A percentile compares a stretch with the other conserved stretches of the same genome.
These are phyloP conservation scores for Euwallacea fornicatus DNA, from an alignment of 1,140 invertebrate species.

Conservation along the genomic window DNA sequence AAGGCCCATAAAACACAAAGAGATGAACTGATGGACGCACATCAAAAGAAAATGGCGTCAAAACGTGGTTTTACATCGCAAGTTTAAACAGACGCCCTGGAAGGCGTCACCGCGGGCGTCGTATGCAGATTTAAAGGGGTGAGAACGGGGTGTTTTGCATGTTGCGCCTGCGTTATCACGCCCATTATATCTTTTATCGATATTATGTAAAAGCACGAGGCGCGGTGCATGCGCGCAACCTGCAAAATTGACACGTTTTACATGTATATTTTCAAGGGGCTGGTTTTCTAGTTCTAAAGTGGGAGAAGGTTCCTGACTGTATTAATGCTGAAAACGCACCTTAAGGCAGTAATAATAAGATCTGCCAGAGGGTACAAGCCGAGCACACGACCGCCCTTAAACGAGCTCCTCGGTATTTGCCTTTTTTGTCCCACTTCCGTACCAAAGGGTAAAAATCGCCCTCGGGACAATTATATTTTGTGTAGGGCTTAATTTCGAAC, in stretches of 20 bases:
- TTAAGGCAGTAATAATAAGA: background rate
- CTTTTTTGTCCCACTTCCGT: slow-evolving; percentile 20
- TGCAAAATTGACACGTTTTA: slow-evolving; percentile 49
- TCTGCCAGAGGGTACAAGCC: background rate
- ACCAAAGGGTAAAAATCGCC: slow-evolving; percentile 8
- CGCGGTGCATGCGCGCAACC: slow-evolving; percentile 41
- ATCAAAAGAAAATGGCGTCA: slow-evolving; percentile 28
- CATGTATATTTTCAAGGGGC: slow-evolving; percentile 51
- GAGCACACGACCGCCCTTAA: slow-evolving; percentile 9
- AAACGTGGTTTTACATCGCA: slow-evolving; percentile 9
- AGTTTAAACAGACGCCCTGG: slow-evolving; percentile 34
- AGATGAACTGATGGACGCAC: background rate
- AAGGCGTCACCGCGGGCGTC: slow-evolving; percentile 32
- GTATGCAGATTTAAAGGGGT: slow-evolving; percentile 51
- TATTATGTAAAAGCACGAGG: slow-evolving; percentile 50
- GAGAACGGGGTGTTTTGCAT: slow-evolving; percentile 42
- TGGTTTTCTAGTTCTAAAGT: background rate
- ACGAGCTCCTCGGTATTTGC: background rate
- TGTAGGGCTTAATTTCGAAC: slow-evolving; percentile 16
- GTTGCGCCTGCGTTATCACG: slow-evolving; percentile 49
- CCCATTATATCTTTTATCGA: slow-evolving; percentile 51
- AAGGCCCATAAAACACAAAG: background rate
- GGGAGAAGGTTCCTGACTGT: background rate
- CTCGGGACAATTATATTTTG: slow-evolving; percentile 28
- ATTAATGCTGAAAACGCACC: too few species aligned